Conservation (phyloP, 2,797 vertebrate genomes). For the Carcharodon carcharias region DNA sequence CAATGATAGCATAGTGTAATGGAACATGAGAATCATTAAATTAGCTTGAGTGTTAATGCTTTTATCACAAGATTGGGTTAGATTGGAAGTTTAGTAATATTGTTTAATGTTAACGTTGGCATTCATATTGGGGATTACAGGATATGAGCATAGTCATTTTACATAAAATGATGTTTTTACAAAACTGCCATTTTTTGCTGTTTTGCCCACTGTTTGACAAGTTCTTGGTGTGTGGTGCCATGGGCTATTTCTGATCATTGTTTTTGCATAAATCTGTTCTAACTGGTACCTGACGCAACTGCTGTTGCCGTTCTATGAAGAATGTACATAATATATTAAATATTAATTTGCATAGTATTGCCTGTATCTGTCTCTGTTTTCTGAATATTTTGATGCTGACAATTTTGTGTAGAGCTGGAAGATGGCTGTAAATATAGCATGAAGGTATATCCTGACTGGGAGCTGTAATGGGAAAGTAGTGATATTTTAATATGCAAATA, state of each 20-base stretch:
- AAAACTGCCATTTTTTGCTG: neutral
- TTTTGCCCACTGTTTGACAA: neutral
- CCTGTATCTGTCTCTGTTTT: neutral
- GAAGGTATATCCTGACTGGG: neutral
- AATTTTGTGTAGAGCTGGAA: neutral
- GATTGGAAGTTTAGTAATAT: neutral
- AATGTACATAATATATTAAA: slow-evolving; percentile 29
- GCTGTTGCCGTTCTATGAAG: slow-evolving; percentile 2
- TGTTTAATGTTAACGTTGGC: neutral
- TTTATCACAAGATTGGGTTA: neutral
- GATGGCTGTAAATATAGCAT: neutral
- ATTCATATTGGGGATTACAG: neutral
- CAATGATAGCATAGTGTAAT: neutral
- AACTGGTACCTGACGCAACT: neutral
- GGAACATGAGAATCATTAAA: neutral
- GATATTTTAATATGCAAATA: neutral
- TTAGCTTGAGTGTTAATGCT: neutral
- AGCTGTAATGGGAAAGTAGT: neutral
- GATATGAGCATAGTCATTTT: neutral
- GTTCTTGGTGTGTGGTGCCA: neutral
- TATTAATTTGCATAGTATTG: neutral
- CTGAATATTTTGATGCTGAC: slow-evolving; percentile 1
- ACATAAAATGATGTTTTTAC: neutral
- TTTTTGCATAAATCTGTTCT: slow-evolving; percentile 12
- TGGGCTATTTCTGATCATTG: slow-evolving; percentile 9